These are phyloP conservation scores for Eumerus sabulonum DNA, from an alignment of 2,888 invertebrate genomes.

Conservation along the genomic window DNA sequence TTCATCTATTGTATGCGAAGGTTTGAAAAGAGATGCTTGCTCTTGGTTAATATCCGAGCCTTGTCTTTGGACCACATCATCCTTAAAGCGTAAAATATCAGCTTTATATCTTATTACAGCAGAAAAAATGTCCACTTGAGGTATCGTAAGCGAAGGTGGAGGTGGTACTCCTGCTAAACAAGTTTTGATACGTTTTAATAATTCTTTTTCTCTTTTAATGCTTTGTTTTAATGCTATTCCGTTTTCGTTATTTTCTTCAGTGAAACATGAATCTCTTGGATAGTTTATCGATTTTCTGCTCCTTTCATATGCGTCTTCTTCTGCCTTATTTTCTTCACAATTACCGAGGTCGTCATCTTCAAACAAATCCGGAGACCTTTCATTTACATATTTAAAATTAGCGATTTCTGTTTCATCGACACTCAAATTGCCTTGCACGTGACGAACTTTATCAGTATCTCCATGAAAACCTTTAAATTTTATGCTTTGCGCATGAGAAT, in stretches of 20 bases:
- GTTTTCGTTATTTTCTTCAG: constrained; percentile 73
- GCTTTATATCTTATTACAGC: constrained; percentile 83
- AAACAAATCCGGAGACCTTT: constrained; percentile 84
- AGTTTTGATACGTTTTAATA: constrained; percentile 79
- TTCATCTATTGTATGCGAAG: constrained; percentile 74
- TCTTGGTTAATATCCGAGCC: constrained; percentile 35
- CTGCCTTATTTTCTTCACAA: constrained; percentile 66
- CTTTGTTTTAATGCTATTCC: constrained; percentile 71
- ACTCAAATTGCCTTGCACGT: constrained; percentile 1
- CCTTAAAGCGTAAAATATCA: constrained; percentile 77
- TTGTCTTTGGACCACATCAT: constrained; percentile 21
- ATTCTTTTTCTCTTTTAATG: constrained; percentile 74
- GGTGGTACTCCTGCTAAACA: constrained; percentile 86
- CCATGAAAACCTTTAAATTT: too few relatives aligned
- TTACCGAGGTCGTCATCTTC: constrained; percentile 81
- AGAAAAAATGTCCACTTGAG: constrained; percentile 83
- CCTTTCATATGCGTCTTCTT: constrained; percentile 35
- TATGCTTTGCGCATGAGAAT: constrained; percentile 29
- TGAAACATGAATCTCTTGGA: constrained; percentile 74
- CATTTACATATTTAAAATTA: constrained; percentile 73
- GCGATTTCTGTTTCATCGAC: constrained; percentile 62
- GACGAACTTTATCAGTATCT: too few relatives aligned
- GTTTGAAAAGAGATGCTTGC: constrained; percentile 72
- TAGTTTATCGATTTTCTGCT: constrained; percentile 70
- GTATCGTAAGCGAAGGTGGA: constrained; percentile 86